Evolutionary conservation across 1,140 invertebrate genomes (phyloP).

Genomic region (Ceratoteleas bidentatus): DNA sequence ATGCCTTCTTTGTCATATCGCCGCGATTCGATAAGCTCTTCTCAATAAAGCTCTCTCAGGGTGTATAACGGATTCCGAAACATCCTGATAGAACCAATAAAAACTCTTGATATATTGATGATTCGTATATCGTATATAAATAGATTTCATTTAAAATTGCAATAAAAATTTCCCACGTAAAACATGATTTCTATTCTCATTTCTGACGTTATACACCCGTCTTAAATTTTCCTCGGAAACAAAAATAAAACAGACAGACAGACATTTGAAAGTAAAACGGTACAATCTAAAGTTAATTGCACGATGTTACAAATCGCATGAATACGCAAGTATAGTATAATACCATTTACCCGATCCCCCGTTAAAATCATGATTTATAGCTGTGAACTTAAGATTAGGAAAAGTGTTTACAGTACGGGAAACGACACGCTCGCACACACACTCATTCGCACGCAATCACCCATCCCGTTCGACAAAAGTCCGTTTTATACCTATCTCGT

Average conservation of each 20-base stretch:
- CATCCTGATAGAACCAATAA: not conserved
- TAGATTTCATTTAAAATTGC: too few species aligned
- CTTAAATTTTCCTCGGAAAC: too few species aligned
- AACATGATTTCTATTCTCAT: too few species aligned
- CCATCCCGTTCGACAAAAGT: not conserved
- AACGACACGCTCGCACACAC: too few species aligned
- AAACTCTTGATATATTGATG: too few species aligned
- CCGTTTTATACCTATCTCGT: conserved; percentile 13
- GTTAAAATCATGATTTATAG: conserved; percentile 9
- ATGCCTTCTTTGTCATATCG: conserved; percentile 34
- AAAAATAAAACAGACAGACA: too few species aligned
- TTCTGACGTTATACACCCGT: too few species aligned
- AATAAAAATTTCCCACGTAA: too few species aligned
- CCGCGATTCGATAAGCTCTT: too few species aligned
- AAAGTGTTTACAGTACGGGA: too few species aligned
- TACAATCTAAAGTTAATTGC: conserved; percentile 4
- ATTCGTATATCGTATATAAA: too few species aligned
- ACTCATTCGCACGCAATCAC: not conserved
- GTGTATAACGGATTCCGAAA: not conserved
- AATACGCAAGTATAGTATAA: conserved; percentile 11
- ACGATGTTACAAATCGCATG: not conserved
- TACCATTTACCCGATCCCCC: conserved; percentile 10
- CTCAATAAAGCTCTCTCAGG: not conserved
- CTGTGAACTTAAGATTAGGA: too few species aligned
- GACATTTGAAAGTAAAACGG: not conserved